phyloP scores from a whole-genome alignment of 2,113 vertebrate genomes.

The Siphamia tubifer region DNA sequence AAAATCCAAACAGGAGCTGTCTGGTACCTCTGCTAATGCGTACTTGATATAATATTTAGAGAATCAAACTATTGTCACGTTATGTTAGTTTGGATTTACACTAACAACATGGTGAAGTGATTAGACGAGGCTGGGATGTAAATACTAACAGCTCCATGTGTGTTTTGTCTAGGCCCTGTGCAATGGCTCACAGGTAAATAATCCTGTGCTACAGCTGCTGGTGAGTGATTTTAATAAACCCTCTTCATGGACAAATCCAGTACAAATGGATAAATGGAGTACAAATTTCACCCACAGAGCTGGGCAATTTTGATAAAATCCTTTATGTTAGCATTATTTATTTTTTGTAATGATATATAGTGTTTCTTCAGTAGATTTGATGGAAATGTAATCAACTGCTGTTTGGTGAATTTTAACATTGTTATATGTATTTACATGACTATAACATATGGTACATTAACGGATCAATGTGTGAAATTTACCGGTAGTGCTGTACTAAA shows the following conservation, averaged over 20 bases:
- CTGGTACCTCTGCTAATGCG: neutral
- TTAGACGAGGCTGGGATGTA: neutral
- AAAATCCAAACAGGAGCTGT: neutral
- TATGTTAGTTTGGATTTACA: neutral
- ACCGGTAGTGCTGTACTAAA: no score
- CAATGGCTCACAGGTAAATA: neutral
- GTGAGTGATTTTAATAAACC: conserved; percentile 44
- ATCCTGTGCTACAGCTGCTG: conserved; percentile 63
- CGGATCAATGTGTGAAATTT: no score
- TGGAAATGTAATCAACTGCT: no score
- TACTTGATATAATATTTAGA: neutral
- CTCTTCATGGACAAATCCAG: neutral
- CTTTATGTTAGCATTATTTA: neutral
- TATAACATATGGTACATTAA: no score
- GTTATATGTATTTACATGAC: no score
- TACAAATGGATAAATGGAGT: neutral
- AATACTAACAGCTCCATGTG: neutral
- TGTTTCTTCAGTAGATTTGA: no score
- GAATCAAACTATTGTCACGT: neutral
- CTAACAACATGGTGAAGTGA: neutral
- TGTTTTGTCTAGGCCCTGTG: conserved; percentile 55
- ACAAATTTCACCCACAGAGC: no score
- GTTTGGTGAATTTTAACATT: no score
- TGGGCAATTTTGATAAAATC: neutral
- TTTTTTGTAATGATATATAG: neutral